phyloP scores from a whole-genome alignment of 2,888 invertebrate species.

The Theretra japonica region DNA sequence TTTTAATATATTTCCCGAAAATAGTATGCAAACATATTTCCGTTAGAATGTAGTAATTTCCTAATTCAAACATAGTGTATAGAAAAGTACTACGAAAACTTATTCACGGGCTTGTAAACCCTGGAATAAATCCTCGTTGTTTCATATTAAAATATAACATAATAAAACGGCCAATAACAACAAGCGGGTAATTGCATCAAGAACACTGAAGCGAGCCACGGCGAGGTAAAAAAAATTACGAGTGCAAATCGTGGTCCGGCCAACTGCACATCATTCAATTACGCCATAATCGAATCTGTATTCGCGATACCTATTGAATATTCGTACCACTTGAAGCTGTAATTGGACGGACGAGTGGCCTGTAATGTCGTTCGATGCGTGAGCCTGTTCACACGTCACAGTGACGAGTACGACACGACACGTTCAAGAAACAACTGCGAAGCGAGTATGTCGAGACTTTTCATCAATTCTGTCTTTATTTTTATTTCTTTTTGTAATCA shows the following conservation, averaged over 20 bases:
- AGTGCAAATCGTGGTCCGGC: slow-evolving; percentile 24
- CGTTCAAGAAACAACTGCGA: too few species aligned
- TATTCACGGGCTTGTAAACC: neutral
- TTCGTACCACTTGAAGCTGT: slow-evolving; percentile 71
- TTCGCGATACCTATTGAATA: slow-evolving; percentile 70
- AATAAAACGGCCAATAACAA: neutral
- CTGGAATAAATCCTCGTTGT: neutral
- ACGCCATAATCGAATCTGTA: slow-evolving; percentile 68
- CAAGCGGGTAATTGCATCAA: slow-evolving; percentile 6
- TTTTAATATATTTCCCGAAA: too few species aligned
- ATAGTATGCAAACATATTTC: too few species aligned
- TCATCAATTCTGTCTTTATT: too few species aligned
- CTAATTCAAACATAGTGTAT: too few species aligned
- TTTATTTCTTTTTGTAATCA: too few species aligned
- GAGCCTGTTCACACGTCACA: slow-evolving; percentile 43
- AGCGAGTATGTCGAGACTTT: too few species aligned
- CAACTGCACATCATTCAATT: slow-evolving; percentile 43
- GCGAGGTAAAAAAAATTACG: slow-evolving; percentile 2
- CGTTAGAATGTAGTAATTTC: too few species aligned
- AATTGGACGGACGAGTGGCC: slow-evolving; percentile 70
- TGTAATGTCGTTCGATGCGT: slow-evolving; percentile 44
- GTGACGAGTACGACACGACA: neutral
- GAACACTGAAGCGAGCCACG: neutral
- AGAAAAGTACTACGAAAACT: too few species aligned
- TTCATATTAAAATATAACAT: neutral